Evolutionary conservation across 37 sponge, comb jelly and placozoan species (phyloP), one percentile per base, ranked within the genome.

Genomic region (Crambe crambe): DNA sequence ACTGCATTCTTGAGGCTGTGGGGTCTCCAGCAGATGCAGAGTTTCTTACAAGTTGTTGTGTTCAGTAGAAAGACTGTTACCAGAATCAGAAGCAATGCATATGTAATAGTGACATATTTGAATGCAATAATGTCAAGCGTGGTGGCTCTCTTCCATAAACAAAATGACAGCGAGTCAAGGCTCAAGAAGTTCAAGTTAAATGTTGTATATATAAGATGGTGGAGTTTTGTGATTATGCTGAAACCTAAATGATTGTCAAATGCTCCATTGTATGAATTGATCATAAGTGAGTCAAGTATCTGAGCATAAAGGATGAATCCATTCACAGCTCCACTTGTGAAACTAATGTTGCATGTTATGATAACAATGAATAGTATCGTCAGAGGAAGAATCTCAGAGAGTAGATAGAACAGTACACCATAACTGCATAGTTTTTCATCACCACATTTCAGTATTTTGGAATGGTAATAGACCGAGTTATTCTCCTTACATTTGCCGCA

Each of bases 121-220:
- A 76, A 84, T 17, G 85, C 77, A 3, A 84, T 10, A 0, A 76
- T 65, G 40, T 84, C 85, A 2, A 84, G 68, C 9, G 76, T 68
- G n/a, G 70, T 68, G 20, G 77, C 77, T 37, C 85, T 77, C 17
- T 76, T 30, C 77, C 70, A 84, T 4, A 84, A 38, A 61, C 85
- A 84, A 57, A 84, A 84, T 3, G 85, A 84, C 2, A 84, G 61
- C 0, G 25, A 2, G 4, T 76, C 72, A 23, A 76, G 36, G 76
- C 32, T 38, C 72, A 84, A 84, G 72, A 84, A 84, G 38, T 76
- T 61, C 42, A 84, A 32, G 27, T 66, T 84, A 29, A 76, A 68
- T 21, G 70, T 21, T 5, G 25, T 21, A 62, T 62, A 62, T 6
- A 62, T 62, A 6, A 62, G 63, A 26, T 62, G 63, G n/a, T n/a